Conservation (phyloP, 2,888 invertebrate species). For the Glyphotaelius pellucidus region DNA sequence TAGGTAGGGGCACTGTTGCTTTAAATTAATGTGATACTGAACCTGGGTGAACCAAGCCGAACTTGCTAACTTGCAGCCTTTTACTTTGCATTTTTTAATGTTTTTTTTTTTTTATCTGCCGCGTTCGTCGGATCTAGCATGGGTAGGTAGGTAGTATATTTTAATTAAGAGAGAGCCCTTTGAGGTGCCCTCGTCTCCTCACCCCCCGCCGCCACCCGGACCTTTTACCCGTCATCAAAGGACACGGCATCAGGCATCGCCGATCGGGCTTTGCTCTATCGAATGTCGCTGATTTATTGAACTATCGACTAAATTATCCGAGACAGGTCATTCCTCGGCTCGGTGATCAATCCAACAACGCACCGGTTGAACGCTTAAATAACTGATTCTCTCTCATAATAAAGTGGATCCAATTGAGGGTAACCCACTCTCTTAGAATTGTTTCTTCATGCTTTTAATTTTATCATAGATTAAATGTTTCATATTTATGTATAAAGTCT, state of each 20-base stretch:
- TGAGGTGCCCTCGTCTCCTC: background rate
- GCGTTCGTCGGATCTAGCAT: background rate
- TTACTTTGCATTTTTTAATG: conserved; percentile 6
- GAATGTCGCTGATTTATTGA: background rate
- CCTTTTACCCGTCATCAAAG: conserved; percentile 4
- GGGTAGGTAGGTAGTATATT: background rate
- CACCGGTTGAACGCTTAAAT: background rate
- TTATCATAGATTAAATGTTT: too few relatives aligned
- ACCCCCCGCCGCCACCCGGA: background rate
- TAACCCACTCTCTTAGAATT: background rate
- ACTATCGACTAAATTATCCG: background rate
- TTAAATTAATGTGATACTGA: background rate
- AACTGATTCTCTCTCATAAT: background rate
- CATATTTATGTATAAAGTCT: too few relatives aligned
- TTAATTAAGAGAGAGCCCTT: conserved; percentile 39
- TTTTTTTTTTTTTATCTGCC: conserved; percentile 11
- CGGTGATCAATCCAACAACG: background rate
- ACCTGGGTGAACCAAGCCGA: background rate
- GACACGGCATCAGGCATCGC: background rate
- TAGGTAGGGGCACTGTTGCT: background rate
- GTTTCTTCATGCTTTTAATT: too few relatives aligned
- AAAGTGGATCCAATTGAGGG: background rate
- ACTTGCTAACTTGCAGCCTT: background rate
- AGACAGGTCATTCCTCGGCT: background rate
- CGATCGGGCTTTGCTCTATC: conserved; percentile 10